Conservation (phyloP, 2,113 vertebrate species). For the Leptocoma aspasia region DNA sequence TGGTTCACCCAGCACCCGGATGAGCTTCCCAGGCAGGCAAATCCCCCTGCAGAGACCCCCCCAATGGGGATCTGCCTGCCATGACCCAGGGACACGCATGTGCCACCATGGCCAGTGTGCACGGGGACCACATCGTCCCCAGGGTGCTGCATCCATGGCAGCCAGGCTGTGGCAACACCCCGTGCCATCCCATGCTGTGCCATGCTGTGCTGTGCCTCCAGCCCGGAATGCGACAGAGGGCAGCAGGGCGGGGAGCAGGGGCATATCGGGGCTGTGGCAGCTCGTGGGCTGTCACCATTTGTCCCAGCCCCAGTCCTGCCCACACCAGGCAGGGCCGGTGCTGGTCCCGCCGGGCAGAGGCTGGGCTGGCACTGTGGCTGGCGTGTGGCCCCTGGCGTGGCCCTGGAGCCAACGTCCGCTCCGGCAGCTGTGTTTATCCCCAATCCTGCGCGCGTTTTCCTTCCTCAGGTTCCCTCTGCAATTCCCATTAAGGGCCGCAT, state of each 20-base stretch:
- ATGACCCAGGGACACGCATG: rapidly evolving
- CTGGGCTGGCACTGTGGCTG: rapidly evolving
- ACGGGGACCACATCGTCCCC: rapidly evolving
- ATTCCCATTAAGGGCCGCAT: background rate
- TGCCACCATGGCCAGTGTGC: rapidly evolving
- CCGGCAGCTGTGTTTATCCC: background rate
- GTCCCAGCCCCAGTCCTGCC: background rate
- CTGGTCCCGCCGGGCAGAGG: background rate
- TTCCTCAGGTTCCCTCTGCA: background rate
- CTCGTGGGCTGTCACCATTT: rapidly evolving
- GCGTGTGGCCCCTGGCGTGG: background rate
- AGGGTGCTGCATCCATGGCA: background rate
- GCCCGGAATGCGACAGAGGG: rapidly evolving
- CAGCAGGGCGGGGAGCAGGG: background rate
- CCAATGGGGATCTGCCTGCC: rapidly evolving
- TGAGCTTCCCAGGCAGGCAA: background rate
- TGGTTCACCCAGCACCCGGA: rapidly evolving
- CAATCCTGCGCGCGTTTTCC: background rate
- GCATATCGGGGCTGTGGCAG: background rate
- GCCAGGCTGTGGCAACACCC: background rate
- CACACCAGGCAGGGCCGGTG: rapidly evolving
- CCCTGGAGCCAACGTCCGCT: background rate
- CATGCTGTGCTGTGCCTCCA: rapidly evolving
- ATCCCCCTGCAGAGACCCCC: rapidly evolving
- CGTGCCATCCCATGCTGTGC: rapidly evolving